Evolutionary conservation across 2,113 vertebrate species (phyloP), one percentile per base, ranked within the genome.

Genomic region (Nesoenas mayeri): DNA sequence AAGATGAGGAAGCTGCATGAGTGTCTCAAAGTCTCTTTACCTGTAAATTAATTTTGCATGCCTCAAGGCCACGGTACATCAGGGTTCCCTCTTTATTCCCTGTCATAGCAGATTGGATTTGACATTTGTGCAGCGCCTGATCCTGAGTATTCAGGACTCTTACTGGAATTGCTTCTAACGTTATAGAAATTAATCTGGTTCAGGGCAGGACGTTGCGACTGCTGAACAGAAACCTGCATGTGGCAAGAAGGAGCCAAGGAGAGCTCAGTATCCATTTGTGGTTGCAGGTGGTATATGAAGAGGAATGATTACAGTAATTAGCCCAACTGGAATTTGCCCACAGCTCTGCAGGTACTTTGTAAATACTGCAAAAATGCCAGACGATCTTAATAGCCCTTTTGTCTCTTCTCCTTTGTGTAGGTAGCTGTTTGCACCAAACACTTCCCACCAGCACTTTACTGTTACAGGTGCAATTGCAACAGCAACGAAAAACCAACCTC

Each of bases 311-410:
- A 81, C n/a, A 32, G 84, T 85, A 85, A 96, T 96, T 89, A 96
- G 54, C 86, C 61, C 86, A 78, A 92, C 79, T 90, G 92, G 92
- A 96, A 88, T 95, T 94, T 94, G 95, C 79, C 72, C 88, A 90
- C 89, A 92, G 81, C 84, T 91, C 80, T 87, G 79, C 83, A 71
- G 81, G 54, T 89, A 73, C 69, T 80, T 69, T 87, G 67, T 96
- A 95, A 92, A 91, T 73, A 72, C 66, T 88, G 70, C 80, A 89
- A 29, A 91, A 95, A 72, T 58, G 61, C 57, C 70, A 86, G 66
- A 57, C 54, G 53, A 65, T 53, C 62, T 65, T 42, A 79, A 62
- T 58, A 89, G 78, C 57, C 85, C 67, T 92, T 90, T 93, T 73
- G 75, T 80, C 72, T 94, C 5, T 0, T 73, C 79, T 73, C 50